Evolutionary conservation across 2,113 vertebrate genomes (phyloP).

Genomic region (Corythoichthys haematopterus): DNA sequence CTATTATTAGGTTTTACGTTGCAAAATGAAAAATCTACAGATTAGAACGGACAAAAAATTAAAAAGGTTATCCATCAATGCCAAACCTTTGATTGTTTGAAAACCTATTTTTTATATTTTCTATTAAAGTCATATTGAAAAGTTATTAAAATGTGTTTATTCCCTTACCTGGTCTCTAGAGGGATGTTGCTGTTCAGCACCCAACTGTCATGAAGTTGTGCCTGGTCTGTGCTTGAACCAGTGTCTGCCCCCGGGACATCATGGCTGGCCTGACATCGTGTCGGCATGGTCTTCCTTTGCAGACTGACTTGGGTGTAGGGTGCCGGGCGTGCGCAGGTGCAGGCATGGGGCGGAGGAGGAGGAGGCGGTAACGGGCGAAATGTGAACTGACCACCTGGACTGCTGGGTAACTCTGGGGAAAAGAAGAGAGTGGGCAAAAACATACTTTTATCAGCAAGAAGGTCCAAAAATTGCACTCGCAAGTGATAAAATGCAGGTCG

Average conservation of each 20-base stretch:
- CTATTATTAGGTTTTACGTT: constrained; percentile 25
- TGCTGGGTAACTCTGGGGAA: constrained; percentile 81
- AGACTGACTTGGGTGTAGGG: constrained; percentile 82
- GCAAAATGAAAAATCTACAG: constrained; percentile 16
- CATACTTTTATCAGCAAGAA: constrained; percentile 55
- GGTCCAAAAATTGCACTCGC: constrained; percentile 62
- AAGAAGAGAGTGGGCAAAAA: constrained; percentile 43
- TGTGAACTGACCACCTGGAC: constrained; percentile 91
- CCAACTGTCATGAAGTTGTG: constrained; percentile 95
- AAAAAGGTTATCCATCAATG: constrained; percentile 1
- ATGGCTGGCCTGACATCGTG: constrained; percentile 84
- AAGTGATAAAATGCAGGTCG: constrained; percentile 44
- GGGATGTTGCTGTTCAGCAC: constrained; percentile 97
- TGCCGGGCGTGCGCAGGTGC: constrained; percentile 86
- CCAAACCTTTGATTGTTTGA: not conserved
- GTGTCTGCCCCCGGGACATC: constrained; percentile 75
- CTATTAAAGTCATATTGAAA: not conserved
- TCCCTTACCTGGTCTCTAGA: constrained; percentile 87
- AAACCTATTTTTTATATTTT: not conserved
- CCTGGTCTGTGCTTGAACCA: constrained; percentile 63
- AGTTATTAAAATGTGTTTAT: not conserved
- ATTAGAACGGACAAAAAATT: constrained; percentile 20
- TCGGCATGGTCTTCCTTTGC: constrained; percentile 90
- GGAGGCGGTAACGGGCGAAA: constrained; percentile 91
- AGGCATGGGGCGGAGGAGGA: constrained; percentile 86